These are phyloP conservation scores for Laothoe populi DNA, from an alignment of 2,888 invertebrate species.

Conservation along the genomic window DNA sequence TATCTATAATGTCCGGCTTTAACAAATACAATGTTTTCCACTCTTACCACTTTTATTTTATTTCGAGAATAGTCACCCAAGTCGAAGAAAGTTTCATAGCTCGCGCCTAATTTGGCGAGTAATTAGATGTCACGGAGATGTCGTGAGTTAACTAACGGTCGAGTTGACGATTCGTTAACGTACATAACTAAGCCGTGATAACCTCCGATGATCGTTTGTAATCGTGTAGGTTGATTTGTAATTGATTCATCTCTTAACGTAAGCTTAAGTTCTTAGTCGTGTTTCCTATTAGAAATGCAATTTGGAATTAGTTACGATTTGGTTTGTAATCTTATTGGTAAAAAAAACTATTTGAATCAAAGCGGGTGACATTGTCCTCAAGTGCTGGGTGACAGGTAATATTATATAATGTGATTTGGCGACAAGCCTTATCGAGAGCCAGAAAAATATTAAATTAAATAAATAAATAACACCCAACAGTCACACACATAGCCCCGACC, in stretches of 20 bases:
- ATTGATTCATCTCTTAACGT: conserved; percentile 44
- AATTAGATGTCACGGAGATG: conserved; percentile 65
- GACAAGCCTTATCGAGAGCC: no score
- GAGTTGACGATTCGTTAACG: conserved; percentile 56
- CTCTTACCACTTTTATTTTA: conserved; percentile 6
- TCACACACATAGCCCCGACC: no score
- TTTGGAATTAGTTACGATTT: conserved; percentile 13
- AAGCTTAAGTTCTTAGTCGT: conserved; percentile 6
- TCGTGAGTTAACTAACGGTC: conserved; percentile 30
- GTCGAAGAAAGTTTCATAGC: conserved; percentile 55
- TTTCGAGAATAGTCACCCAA: conserved; percentile 36
- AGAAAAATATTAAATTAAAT: no score
- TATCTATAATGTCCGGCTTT: no score
- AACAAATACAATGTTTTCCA: conserved; percentile 2
- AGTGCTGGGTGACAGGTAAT: no score
- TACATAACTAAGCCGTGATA: conserved; percentile 35
- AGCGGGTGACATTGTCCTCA: no score
- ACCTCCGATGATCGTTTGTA: conserved; percentile 48
- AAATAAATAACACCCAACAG: no score
- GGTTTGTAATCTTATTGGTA: not conserved
- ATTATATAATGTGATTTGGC: no score
- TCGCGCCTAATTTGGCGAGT: conserved; percentile 63
- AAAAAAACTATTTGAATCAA: not conserved
- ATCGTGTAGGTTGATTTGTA: conserved; percentile 48
- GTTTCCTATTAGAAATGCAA: conserved; percentile 19